A percentile compares a stretch with the other conserved stretches of the same genome.
These are phyloP conservation scores for Drosophila dunni DNA, from an alignment of 1,140 invertebrate species.

Conservation along the genomic window DNA sequence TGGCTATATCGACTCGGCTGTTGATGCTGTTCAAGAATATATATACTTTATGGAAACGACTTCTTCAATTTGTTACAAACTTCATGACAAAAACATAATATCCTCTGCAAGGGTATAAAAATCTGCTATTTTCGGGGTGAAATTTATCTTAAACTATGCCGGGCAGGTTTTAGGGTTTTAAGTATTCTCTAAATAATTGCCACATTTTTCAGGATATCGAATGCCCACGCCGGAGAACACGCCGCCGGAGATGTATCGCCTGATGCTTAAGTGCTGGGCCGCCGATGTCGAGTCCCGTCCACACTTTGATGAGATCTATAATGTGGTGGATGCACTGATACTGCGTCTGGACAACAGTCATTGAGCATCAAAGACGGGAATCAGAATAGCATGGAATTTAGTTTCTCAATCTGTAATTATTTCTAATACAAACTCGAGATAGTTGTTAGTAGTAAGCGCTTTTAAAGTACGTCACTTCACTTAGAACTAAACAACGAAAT, in stretches of 20 bases:
- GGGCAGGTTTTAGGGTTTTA: no score
- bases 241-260: conserved; percentile 94
- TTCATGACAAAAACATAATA: no score
- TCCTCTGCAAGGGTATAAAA: no score
- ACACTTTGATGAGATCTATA: conserved; percentile 95
- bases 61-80: no score
- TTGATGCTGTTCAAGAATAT: no score
- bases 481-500: conserved; percentile 64
- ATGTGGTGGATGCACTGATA: conserved; percentile 81
- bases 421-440: conserved; percentile 57
- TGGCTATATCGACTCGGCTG: no score
- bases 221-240: conserved; percentile 96
- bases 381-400: neutral
- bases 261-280: conserved; percentile 97
- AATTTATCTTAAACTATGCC: no score
- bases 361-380: conserved; percentile 36
- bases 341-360: conserved; percentile 81
- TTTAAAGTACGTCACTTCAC: conserved; percentile 69
- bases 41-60: no score
- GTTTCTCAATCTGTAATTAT: conserved; percentile 27
- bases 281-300: conserved; percentile 95
- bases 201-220: conserved; percentile 90
- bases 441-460: conserved; percentile 62
- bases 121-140: no score
- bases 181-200: no score